Evolutionary conservation across 64 coral and sea anemone genomes (phyloP).

Genomic region (Orbicella faveolata): DNA sequence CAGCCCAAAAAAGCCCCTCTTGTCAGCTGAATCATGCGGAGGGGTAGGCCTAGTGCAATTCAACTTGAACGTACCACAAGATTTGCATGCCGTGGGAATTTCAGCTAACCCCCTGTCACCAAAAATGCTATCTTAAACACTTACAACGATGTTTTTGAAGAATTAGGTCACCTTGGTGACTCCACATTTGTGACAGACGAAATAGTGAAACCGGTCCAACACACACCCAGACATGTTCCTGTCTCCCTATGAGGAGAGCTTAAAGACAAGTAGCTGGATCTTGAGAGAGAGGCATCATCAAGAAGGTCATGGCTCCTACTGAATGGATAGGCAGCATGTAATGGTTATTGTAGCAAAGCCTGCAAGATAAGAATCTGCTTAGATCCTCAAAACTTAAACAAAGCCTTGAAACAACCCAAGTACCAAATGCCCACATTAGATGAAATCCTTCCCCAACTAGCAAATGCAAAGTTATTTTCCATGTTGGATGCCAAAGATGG

Average conservation of each 20-base stretch:
- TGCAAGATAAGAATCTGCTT: background rate
- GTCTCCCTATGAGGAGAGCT: background rate
- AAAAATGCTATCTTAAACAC: background rate
- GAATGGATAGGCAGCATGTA: background rate
- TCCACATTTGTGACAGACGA: background rate
- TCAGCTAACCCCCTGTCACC: too few species aligned
- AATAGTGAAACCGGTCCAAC: conserved; percentile 39
- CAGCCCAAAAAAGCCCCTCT: too few species aligned
- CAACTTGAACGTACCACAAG: background rate
- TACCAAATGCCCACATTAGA: background rate
- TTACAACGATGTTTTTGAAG: background rate
- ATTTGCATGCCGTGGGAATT: background rate
- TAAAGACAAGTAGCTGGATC: conserved; percentile 11
- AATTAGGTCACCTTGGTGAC: conserved; percentile 39
- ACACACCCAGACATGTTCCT: conserved; percentile 27
- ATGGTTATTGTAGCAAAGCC: background rate
- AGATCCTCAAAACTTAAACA: background rate
- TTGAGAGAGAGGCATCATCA: conserved; percentile 48
- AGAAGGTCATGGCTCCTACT: background rate
- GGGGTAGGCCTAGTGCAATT: background rate
- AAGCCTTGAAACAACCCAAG: too few species aligned
- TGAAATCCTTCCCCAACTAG: background rate
- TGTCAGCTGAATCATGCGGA: background rate
- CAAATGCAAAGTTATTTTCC: background rate
- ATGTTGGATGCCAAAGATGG: background rate